Base-by-base conservation (phyloP, 2,113 vertebrate species). In the Eurypyga helias region DNA sequence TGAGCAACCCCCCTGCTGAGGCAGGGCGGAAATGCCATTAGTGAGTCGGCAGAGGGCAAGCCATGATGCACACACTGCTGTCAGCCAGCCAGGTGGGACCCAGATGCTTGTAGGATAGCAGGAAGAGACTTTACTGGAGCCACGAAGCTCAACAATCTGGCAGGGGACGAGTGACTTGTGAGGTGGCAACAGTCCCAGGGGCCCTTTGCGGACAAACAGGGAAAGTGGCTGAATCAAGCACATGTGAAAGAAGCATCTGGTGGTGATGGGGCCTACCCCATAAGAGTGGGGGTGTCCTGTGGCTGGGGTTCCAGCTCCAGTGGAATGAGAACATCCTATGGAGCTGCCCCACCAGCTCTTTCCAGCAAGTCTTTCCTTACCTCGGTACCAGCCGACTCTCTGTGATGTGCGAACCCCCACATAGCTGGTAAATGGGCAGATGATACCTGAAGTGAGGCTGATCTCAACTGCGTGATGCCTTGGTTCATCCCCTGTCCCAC, bases 391-490 rank as follows among this genome's bases (percentile, higher is more conserved):
- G 57, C 12, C 9, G 45, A n/a, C 36, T 58, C 71, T 78, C 36
- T 49, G 78, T 46, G 84, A 17, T 41, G 78, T 88, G 51, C n/a
- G 6, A 72, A 93, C n/a, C 14, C 71, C 78, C 19, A 34, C 65
- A 24, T 72, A 93, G 45, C 84, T 78, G 38, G 79, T 93, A 14
- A 93, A 83, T n/a, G 91, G 79, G 38, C 84, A 88, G 78, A 88
- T 78, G 65, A 93, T 78, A 28, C 84, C 78, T 0, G 65, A 88
- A n/a, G 45, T 15, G 21, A 93, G 79, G 78, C 91, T 93, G 79
- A 93, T 78, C 58, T 93, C 65, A 16, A 78, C 57, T 11, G 72
- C 38, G 0, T 6, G 65, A 23, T 33, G 71, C 65, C 72, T 88
- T 38, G 17, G 14, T 72, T 88, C 79, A 17, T 88, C 85, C 12